Percentiles rank a stretch among this genome's conserved stretches.
Conservation (phyloP, 2,113 vertebrate species). For the Scytalopus superciliaris region DNA sequence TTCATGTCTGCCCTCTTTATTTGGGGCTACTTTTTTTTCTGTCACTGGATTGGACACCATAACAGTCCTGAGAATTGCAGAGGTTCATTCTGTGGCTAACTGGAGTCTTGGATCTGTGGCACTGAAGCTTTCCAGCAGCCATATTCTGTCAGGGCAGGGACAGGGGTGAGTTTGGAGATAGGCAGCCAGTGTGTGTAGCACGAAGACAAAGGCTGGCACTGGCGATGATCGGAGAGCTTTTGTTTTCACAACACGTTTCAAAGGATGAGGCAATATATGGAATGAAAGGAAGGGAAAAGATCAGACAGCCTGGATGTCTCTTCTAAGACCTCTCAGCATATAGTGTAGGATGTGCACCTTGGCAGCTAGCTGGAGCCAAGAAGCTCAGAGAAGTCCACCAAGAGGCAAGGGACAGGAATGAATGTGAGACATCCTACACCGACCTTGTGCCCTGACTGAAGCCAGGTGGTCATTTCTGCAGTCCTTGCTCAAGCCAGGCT, state of each 20-base stretch:
- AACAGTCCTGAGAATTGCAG: neutral
- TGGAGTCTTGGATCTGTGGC: neutral
- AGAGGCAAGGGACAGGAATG: neutral
- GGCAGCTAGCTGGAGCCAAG: neutral
- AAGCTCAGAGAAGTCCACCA: neutral
- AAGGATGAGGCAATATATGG: neutral
- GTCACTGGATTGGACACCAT: neutral
- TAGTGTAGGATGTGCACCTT: fast-evolving
- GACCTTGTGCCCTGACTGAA: neutral
- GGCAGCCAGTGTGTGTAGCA: neutral
- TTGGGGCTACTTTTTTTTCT: neutral
- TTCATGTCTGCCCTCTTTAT: neutral
- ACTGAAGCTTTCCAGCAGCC: neutral
- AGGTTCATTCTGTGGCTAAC: fast-evolving
- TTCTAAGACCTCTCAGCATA: neutral
- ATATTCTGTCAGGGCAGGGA: neutral
- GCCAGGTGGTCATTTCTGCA: neutral
- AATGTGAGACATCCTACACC: neutral
- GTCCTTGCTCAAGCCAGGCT: neutral
- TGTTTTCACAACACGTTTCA: neutral
- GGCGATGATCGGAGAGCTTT: neutral
- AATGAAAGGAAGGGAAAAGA: neutral
- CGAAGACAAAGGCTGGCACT: neutral
- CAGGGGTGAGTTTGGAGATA: neutral
- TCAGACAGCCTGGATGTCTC: neutral